Percentiles rank a stretch among this genome's conserved stretches.
phyloP scores from a whole-genome alignment of 2,797 vertebrate species.

The Eulemur coronatus region DNA sequence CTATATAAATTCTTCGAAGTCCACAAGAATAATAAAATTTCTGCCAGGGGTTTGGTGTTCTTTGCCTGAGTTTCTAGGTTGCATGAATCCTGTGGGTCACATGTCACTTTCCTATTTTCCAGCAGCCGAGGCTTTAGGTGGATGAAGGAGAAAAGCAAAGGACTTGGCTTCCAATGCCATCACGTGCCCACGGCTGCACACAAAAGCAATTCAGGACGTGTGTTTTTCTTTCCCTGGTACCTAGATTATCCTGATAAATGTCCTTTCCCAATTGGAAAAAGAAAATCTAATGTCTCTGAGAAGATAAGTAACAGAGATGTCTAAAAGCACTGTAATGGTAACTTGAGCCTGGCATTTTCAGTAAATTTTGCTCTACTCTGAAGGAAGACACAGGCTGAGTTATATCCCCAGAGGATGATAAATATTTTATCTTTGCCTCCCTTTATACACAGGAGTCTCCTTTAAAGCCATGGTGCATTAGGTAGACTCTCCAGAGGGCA shows the following conservation, averaged over 20 bases:
- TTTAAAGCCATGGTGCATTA: constrained; percentile 39
- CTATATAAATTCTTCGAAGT: background rate
- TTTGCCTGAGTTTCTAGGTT: background rate
- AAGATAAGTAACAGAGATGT: constrained; percentile 59
- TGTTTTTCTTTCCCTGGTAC: background rate
- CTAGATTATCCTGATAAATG: constrained; percentile 39
- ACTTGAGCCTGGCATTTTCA: constrained; percentile 47
- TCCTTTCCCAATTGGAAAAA: constrained; percentile 41
- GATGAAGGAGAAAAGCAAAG: background rate
- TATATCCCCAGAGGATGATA: constrained; percentile 33
- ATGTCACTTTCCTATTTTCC: background rate
- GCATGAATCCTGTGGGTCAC: background rate
- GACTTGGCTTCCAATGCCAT: background rate
- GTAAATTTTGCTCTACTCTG: constrained; percentile 51
- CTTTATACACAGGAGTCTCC: constrained; percentile 32
- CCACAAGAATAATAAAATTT: background rate
- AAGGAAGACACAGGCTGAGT: constrained; percentile 33
- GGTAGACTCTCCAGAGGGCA: background rate
- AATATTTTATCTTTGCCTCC: constrained; percentile 60
- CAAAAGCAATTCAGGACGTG: background rate
- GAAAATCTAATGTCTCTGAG: constrained; percentile 45
- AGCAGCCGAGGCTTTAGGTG: background rate
- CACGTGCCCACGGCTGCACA: background rate
- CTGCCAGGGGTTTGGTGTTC: background rate
- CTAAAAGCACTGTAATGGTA: constrained; percentile 18